These are phyloP conservation scores for Sceliomorpha sp. DNA, from an alignment of 2,888 invertebrate species.

Conservation along the genomic window DNA sequence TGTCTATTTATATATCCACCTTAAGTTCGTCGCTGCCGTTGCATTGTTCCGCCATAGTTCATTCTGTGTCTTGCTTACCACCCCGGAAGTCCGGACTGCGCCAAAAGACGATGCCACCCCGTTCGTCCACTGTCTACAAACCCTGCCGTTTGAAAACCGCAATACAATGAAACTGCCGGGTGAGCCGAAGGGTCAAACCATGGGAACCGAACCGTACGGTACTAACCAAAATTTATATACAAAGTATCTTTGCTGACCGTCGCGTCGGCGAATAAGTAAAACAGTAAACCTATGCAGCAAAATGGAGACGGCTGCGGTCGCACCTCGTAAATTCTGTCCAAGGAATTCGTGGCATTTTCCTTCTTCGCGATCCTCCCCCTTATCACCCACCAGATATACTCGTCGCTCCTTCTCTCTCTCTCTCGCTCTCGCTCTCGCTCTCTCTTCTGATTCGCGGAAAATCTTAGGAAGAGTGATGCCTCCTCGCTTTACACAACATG, in stretches of 20 bases:
- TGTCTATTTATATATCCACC: slow-evolving; percentile 55
- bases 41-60: slow-evolving; percentile 64
- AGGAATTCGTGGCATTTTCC: slow-evolving; percentile 67
- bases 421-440: slow-evolving; percentile 6
- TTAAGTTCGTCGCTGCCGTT: slow-evolving; percentile 33
- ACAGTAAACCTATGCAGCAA: slow-evolving; percentile 65
- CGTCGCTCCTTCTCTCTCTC: slow-evolving; percentile 21
- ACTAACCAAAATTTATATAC: slow-evolving; percentile 76
- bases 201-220: slow-evolving; percentile 35
- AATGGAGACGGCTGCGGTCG: slow-evolving; percentile 63
- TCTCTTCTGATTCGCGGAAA: slow-evolving; percentile 35
- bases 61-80: slow-evolving; percentile 61
- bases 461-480: too few relatives aligned
- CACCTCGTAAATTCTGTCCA: slow-evolving; percentile 67
- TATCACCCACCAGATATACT: slow-evolving; percentile 8
- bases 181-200: slow-evolving; percentile 28
- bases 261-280: slow-evolving; percentile 71
- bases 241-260: slow-evolving; percentile 73
- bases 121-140: slow-evolving; percentile 19
- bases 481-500: too few relatives aligned
- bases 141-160: slow-evolving; percentile 39
- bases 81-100: slow-evolving; percentile 63
- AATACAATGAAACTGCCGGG: slow-evolving; percentile 35
- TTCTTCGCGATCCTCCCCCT: slow-evolving; percentile 41
- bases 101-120: slow-evolving; percentile 62